Percentiles rank a stretch among this genome's conserved stretches.
Evolutionary conservation across 1,140 invertebrate species (phyloP).

Genomic region (Varroa destructor): DNA sequence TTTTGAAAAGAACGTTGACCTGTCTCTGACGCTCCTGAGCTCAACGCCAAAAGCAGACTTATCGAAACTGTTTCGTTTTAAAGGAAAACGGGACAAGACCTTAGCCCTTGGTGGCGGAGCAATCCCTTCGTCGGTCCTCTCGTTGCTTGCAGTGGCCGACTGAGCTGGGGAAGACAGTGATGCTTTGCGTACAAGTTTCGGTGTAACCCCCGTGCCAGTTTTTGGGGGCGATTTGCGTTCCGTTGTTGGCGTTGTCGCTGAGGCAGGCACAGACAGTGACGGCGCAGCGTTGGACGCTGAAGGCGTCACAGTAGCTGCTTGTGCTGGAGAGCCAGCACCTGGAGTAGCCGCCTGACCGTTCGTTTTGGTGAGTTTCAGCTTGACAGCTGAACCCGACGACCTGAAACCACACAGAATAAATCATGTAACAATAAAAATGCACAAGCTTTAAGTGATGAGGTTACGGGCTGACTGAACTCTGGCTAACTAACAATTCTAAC

Average conservation of each 20-base stretch:
- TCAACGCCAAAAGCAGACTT: background rate
- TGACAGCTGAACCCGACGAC: slow-evolving; percentile 7
- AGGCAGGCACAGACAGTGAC: background rate
- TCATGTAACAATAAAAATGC: too few relatives aligned
- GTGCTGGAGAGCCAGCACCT: too few relatives aligned
- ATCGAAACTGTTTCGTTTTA: slow-evolving; percentile 21
- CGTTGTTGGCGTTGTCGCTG: slow-evolving; percentile 7
- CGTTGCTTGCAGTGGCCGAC: background rate
- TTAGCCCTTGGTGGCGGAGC: slow-evolving; percentile 2
- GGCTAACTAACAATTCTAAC: too few relatives aligned
- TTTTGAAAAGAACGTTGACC: too few relatives aligned
- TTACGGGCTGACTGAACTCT: too few relatives aligned
- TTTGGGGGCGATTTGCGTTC: slow-evolving; percentile 22
- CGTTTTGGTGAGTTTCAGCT: slow-evolving; percentile 15
- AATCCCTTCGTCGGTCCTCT: background rate
- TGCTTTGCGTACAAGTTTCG: slow-evolving; percentile 16
- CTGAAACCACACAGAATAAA: background rate
- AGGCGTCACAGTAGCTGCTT: background rate
- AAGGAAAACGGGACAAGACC: slow-evolving; percentile 8
- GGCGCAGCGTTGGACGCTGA: background rate
- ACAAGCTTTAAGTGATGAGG: too few relatives aligned
- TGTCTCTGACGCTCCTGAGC: too few relatives aligned
- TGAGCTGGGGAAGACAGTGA: background rate
- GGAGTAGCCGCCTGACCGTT: too few relatives aligned
- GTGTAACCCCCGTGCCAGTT: slow-evolving; percentile 1